Percentiles rank a stretch among this genome's conserved stretches.
phyloP scores from a whole-genome alignment of 2,113 vertebrate species.

The Tragelaphus imberbis region DNA sequence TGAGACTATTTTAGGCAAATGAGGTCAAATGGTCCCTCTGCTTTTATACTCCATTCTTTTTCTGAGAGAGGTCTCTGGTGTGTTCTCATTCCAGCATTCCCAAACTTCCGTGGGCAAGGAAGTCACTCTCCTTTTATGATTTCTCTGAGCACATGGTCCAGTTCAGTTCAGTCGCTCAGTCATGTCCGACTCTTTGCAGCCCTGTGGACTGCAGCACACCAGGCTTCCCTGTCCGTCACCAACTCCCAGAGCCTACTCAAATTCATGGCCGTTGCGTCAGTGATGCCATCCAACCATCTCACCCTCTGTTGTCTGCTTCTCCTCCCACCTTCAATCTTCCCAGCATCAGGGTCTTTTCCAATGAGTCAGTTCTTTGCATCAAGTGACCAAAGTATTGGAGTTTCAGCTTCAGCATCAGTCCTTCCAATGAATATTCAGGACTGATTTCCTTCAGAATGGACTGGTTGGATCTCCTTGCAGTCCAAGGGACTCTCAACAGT shows the following conservation, averaged over 20 bases:
- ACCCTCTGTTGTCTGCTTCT: background rate
- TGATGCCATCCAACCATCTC: background rate
- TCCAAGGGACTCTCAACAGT: background rate
- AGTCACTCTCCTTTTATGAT: background rate
- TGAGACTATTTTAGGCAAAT: background rate
- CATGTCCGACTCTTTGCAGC: background rate
- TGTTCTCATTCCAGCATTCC: background rate
- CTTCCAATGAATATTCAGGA: background rate
- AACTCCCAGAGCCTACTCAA: background rate
- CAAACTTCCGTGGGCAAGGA: background rate
- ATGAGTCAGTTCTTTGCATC: background rate
- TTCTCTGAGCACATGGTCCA: background rate
- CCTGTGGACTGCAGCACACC: background rate
- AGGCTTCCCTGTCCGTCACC: background rate
- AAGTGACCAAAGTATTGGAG: background rate
- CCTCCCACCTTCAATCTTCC: background rate
- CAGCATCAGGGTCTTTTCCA: background rate
- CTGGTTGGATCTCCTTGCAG: background rate
- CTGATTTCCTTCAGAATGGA: background rate
- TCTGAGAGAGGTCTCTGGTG: background rate
- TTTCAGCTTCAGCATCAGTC: background rate
- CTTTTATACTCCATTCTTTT: background rate
- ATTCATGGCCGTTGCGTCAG: rapidly evolving
- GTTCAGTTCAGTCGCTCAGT: background rate
- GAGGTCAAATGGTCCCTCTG: background rate